These are phyloP conservation scores for Petrocephalus sullivani DNA, from an alignment of 2,797 vertebrate species.

Conservation along the genomic window DNA sequence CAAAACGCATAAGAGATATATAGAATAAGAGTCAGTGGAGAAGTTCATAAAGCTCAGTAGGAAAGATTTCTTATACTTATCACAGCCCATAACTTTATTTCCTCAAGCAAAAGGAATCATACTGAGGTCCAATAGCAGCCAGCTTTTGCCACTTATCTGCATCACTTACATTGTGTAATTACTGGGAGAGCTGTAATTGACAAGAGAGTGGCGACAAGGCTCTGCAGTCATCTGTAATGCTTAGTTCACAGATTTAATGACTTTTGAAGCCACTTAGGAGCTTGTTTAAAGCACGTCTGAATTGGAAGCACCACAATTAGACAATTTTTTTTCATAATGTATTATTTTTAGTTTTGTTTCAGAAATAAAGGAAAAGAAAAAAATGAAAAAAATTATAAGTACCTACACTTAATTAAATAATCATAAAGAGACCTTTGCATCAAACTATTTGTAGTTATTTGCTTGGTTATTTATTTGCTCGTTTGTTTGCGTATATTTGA, in stretches of 20 bases:
- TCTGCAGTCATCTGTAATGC: background rate
- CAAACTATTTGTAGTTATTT: background rate
- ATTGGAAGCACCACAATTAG: background rate
- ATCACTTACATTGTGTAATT: background rate
- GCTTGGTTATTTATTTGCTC: background rate
- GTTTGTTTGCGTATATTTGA: background rate
- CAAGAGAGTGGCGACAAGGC: background rate
- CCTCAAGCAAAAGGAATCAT: background rate
- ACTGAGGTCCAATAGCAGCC: background rate
- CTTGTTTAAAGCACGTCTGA: background rate
- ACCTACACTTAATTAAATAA: background rate
- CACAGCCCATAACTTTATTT: background rate
- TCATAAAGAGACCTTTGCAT: background rate
- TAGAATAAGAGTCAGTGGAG: background rate
- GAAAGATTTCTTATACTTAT: background rate
- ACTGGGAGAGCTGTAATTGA: background rate
- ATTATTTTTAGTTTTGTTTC: background rate
- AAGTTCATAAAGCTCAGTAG: background rate
- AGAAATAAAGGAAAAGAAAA: background rate
- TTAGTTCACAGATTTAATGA: background rate
- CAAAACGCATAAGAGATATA: background rate
- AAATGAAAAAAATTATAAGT: background rate
- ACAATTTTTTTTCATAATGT: background rate
- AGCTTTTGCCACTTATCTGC: background rate
- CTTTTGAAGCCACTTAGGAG: background rate